phyloP scores from a whole-genome alignment of 2,888 invertebrate genomes.

The Thysanoteuthis rhombus region DNA sequence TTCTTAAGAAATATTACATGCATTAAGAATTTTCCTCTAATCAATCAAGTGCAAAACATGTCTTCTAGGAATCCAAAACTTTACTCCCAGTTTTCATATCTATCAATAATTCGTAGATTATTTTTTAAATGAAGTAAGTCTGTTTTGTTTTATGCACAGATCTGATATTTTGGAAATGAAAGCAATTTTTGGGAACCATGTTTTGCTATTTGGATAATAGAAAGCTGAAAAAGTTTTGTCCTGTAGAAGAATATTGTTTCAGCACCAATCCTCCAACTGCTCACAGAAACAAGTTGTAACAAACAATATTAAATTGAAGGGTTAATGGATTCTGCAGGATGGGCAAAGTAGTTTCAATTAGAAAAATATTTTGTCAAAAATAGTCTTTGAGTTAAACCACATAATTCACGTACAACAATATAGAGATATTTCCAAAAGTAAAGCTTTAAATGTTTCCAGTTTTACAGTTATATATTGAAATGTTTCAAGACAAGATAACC shows the following conservation, averaged over 20 bases:
- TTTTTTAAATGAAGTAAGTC: not conserved
- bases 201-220: not conserved
- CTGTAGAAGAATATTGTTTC: not conserved
- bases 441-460: constrained; percentile 1
- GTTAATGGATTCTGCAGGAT: not conserved
- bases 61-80: not conserved
- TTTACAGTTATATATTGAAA: not conserved
- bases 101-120: not conserved
- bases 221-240: not conserved
- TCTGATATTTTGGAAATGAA: not conserved
- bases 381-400: constrained; percentile 12
- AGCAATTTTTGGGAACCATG: not conserved
- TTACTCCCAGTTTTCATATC: not conserved
- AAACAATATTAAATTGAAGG: not conserved
- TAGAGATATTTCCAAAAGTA: constrained; percentile 12
- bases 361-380: constrained; percentile 12
- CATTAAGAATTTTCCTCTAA: constrained; percentile 12
- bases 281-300: not conserved
- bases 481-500: constrained; percentile 12
- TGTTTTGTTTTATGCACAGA: not conserved
- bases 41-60: not conserved
- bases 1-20: not conserved
- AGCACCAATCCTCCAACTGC: not conserved
- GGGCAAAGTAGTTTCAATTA: constrained; percentile 12
- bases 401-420: not conserved